Evolutionary conservation across 1,140 invertebrate genomes (phyloP), one percentile per base, ranked within the genome.

Genomic region (Cephus cinctus): DNA sequence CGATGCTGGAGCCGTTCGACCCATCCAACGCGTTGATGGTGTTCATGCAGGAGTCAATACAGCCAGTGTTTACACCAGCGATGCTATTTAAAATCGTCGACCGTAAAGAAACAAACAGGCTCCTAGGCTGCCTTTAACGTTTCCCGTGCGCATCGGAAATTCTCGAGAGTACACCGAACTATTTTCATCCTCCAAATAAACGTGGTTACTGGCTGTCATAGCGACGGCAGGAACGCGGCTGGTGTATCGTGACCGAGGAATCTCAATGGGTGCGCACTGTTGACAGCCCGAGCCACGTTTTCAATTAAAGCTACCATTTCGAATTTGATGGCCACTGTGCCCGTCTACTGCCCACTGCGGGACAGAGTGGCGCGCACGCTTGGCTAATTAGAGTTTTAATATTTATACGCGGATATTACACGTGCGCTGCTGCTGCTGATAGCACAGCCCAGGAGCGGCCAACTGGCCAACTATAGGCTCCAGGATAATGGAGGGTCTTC

Each of bases 281-380:
- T n/a, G n/a, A n/a, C n/a, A n/a, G n/a, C n/a, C n/a, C n/a, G n/a
- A n/a, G 52, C 50, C 52, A 54, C 56, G 56, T 61, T 62, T 61
- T 59, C 54, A 67, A 67, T 69, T 65, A 67, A 67, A 65, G 57
- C 56, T 57, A 69, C 67, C 63, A 70, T 61, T 61, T 61, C 67
- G 54, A 61, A 63, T 62, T 67, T 63, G 59, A 61, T 56, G 61
- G 50, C n/a, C n/a, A n/a, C n/a, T n/a, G n/a, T n/a, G n/a, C n/a
- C n/a, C n/a, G 54, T 62, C 54, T 52, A 55, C 44, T 54, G 43
- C 54, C 39, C 27, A 34, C 49, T 40, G 55, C 39, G 54, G 50
- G 39, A 40, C 40, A 45, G 43, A 43, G 48, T 59, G 43, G 43
- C 43, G 42, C 23, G 55, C 51, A 50, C 47, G 50, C 54, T 61